phyloP scores from a whole-genome alignment of 2,888 invertebrate species.

The Andricus curvator region DNA sequence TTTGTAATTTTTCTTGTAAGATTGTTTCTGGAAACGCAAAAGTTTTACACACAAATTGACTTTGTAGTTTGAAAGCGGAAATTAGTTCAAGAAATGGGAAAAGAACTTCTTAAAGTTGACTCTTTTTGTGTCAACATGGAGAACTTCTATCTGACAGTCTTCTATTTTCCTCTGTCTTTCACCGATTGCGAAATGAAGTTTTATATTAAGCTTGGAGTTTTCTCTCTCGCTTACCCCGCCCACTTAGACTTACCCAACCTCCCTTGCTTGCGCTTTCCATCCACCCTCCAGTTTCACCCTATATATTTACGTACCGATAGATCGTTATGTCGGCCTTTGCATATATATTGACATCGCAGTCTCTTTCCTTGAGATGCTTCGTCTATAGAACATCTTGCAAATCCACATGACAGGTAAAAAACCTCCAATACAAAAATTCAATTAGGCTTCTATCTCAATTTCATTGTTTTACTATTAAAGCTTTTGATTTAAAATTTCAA shows the following conservation, averaged over 20 bases:
- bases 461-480: too few species aligned
- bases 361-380: slow-evolving; percentile 61
- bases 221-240: slow-evolving; percentile 63
- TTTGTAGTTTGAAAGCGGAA: slow-evolving; percentile 7
- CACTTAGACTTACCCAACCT: slow-evolving; percentile 57
- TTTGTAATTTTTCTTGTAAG: neutral
- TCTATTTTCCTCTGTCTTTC: slow-evolving; percentile 64
- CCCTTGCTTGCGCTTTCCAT: slow-evolving; percentile 57
- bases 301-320: slow-evolving; percentile 77
- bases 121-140: slow-evolving; percentile 50
- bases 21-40: neutral
- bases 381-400: slow-evolving; percentile 54
- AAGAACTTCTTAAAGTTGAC: slow-evolving; percentile 25
- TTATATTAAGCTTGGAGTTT: slow-evolving; percentile 76
- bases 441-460: too few species aligned
- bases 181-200: slow-evolving; percentile 78
- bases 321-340: slow-evolving; percentile 77
- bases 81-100: neutral
- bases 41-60: neutral
- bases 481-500: too few species aligned
- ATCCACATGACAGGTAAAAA: slow-evolving; percentile 23
- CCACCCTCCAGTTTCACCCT: slow-evolving; percentile 64
- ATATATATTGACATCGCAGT: slow-evolving; percentile 76
- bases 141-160: slow-evolving; percentile 67
- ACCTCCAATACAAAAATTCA: neutral